Conservation (phyloP, 1,140 invertebrate genomes). For the Orius laevigatus region DNA sequence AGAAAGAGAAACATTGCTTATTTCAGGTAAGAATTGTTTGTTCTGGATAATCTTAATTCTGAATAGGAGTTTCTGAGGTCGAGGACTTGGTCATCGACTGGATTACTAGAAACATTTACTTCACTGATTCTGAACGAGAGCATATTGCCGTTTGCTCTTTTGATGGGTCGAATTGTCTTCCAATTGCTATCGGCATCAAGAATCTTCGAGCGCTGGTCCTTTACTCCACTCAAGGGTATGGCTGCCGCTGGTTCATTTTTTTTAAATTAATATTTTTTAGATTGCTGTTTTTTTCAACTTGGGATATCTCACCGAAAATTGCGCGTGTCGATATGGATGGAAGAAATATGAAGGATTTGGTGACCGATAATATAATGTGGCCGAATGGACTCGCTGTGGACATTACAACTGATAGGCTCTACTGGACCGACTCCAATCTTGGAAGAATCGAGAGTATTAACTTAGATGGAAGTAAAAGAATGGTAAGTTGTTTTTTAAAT, state of each 20-base stretch:
- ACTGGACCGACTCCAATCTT: conserved; percentile 63
- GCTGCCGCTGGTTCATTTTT: background rate
- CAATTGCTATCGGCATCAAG: conserved; percentile 34
- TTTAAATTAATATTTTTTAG: conserved; percentile 27
- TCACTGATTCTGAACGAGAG: conserved; percentile 52
- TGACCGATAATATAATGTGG: conserved; percentile 48
- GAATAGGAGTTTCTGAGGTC: conserved; percentile 30
- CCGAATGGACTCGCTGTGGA: conserved; percentile 84
- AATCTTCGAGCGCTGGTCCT: conserved; percentile 45
- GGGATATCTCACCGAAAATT: conserved; percentile 55
- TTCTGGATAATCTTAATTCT: conserved; percentile 5
- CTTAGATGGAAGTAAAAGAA: conserved; percentile 51
- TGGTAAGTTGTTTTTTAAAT: no score
- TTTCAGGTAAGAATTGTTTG: conserved; percentile 25
- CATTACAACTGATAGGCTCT: conserved; percentile 55
- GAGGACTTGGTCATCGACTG: conserved; percentile 69
- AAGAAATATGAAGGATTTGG: conserved; percentile 32
- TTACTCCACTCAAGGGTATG: conserved; percentile 40
- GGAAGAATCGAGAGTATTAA: conserved; percentile 56
- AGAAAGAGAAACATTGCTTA: conserved; percentile 34
- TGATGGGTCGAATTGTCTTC: conserved; percentile 41
- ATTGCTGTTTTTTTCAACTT: conserved; percentile 74
- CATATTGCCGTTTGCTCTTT: conserved; percentile 56
- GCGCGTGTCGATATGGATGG: conserved; percentile 76
- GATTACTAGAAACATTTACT: conserved; percentile 63